A percentile compares a stretch with the other conserved stretches of the same genome.
These are phyloP conservation scores for Cydia pomonella DNA, from an alignment of 1,140 invertebrate genomes.

Conservation along the genomic window DNA sequence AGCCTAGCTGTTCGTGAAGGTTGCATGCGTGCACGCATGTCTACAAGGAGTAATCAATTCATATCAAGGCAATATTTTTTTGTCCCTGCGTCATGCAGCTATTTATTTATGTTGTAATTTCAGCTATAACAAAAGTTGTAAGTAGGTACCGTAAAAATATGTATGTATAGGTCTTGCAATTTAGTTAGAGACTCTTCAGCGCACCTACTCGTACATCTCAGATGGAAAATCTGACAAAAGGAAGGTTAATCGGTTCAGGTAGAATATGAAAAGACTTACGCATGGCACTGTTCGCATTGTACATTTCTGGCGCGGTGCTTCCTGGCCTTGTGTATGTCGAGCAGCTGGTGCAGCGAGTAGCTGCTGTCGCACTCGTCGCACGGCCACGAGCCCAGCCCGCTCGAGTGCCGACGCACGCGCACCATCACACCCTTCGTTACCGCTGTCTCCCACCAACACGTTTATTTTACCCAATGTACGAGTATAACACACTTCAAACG, in stretches of 20 bases:
- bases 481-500: not conserved
- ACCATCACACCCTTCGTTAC: constrained; percentile 31
- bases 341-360: constrained; percentile 85
- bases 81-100: too few species aligned
- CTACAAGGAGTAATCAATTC: too few species aligned
- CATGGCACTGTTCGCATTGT: constrained; percentile 83
- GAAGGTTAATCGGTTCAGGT: not conserved
- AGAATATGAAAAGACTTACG: constrained; percentile 51
- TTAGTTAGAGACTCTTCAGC: not conserved
- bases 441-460: constrained; percentile 25
- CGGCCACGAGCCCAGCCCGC: constrained; percentile 69
- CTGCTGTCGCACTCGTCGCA: constrained; percentile 87
- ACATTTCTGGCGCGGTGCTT: constrained; percentile 84
- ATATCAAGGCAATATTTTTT: too few species aligned
- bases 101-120: too few species aligned
- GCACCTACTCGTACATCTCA: not conserved
- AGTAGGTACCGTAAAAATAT: too few species aligned
- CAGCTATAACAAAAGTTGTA: too few species aligned
- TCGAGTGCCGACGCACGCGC: constrained; percentile 20
- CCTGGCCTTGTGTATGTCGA: constrained; percentile 84
- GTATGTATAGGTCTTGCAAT: too few species aligned
- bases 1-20: too few species aligned
- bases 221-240: not conserved
- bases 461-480: not conserved
- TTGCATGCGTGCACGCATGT: too few species aligned